Percentiles rank a stretch among this genome's conserved stretches.
Evolutionary conservation across 2,113 vertebrate species (phyloP).

Genomic region (Shinisaurus crocodilurus): DNA sequence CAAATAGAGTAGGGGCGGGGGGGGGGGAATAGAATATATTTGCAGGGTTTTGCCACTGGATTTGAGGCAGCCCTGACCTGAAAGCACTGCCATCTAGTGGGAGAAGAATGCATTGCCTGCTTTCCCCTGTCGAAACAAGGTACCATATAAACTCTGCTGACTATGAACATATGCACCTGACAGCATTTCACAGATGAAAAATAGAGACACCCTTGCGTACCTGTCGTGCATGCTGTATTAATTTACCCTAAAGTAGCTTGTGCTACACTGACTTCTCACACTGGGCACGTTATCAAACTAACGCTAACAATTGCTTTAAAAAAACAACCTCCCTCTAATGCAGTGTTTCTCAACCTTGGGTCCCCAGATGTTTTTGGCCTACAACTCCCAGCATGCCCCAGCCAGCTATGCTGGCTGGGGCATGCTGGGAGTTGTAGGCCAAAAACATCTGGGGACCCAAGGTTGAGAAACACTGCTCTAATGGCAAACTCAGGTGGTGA

Average conservation of each 20-base stretch:
- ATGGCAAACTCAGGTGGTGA: too few species aligned
- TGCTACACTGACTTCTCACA: not conserved
- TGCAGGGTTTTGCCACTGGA: slow-evolving; percentile 31
- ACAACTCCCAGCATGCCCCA: too few species aligned
- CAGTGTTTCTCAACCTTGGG: too few species aligned
- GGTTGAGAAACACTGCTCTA: too few species aligned
- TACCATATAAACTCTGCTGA: too few species aligned
- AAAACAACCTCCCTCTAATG: too few species aligned
- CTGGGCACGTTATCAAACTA: too few species aligned
- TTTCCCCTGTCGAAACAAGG: slow-evolving; percentile 4
- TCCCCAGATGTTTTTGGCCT: too few species aligned
- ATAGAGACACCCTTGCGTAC: not conserved
- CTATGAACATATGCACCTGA: slow-evolving; percentile 3
- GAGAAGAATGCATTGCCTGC: slow-evolving; percentile 61
- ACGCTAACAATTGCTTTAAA: too few species aligned
- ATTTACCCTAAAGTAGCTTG: not conserved
- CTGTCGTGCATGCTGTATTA: not conserved
- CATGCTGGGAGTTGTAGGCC: too few species aligned
- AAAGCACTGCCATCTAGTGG: slow-evolving; percentile 74
- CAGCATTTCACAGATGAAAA: not conserved
- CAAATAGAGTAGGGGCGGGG: not conserved
- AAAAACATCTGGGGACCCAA: too few species aligned
- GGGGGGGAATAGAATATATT: not conserved
- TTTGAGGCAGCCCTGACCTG: slow-evolving; percentile 52
- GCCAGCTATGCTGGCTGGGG: too few species aligned